Conservation (phyloP, 2,888 invertebrate species). For the Cordilura impudica region DNA sequence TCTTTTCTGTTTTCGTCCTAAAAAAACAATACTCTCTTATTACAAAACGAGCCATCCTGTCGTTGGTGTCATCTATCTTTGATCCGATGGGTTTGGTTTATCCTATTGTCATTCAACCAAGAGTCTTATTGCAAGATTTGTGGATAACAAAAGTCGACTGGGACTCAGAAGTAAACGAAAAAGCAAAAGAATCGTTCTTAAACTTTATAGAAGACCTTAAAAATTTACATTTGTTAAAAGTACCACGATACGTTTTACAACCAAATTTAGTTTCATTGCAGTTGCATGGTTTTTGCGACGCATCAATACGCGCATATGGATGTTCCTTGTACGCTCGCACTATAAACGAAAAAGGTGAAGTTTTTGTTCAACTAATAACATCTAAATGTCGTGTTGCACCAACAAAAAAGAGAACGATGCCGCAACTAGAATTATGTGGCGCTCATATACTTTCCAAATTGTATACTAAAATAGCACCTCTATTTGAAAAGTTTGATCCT, state of each 20-base stretch:
- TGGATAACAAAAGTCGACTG: conserved; percentile 29
- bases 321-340: too few relatives aligned
- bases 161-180: not conserved
- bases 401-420: conserved; percentile 7
- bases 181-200: not conserved
- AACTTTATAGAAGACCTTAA: conserved; percentile 4
- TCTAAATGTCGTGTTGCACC: not conserved
- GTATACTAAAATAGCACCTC: not conserved
- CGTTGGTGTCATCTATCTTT: conserved; percentile 15
- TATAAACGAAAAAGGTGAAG: not conserved
- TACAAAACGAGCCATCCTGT: too few relatives aligned
- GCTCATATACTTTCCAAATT: not conserved
- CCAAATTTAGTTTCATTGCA: not conserved
- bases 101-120: conserved; percentile 46
- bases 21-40: not conserved
- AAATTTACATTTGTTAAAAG: conserved; percentile 11
- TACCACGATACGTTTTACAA: not conserved
- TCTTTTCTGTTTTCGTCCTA: conserved; percentile 12
- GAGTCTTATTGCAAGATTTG: conserved; percentile 43
- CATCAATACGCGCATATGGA: not conserved
- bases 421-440: conserved; percentile 2
- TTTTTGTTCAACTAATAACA: not conserved
- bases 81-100: conserved; percentile 40
- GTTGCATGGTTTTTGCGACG: not conserved
- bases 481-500: conserved; percentile 13